Evolutionary conservation across 2,113 vertebrate genomes (phyloP), one percentile per base, ranked within the genome.

Genomic region (Monopterus albus): DNA sequence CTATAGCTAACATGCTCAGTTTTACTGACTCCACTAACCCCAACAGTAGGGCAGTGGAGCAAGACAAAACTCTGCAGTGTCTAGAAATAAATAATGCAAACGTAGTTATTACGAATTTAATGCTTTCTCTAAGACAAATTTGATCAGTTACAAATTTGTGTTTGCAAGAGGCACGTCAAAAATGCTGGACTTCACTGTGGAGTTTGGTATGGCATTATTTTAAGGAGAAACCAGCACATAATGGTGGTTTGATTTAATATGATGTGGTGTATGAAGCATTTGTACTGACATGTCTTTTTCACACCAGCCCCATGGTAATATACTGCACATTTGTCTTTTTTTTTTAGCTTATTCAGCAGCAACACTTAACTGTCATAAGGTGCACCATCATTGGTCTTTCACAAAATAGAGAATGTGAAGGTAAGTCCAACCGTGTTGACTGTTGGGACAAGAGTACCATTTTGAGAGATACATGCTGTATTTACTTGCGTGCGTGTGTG

Each of bases 351-450:
- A 25, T 38, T 63, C 47, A 63, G 55, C 46, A 61, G 50, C 45
- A 15, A 72, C 45, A 72, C 25, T 74, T 59, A 49, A 29, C 64
- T 59, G 35, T 69, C 43, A 71, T 90, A 91, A 90, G 87, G 91
- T 92, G 92, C 92, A 87, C 90, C 61, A 52, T 76, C 56, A 52
- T 82, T 80, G 13, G n/a, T 75, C 58, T 82, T 76, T 74, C 79
- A 70, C 57, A 64, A 73, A 83, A 75, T 57, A n/a, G n/a, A n/a
- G n/a, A n/a, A n/a, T n/a, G n/a, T n/a, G n/a, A n/a, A n/a, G n/a
- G n/a, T n/a, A n/a, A n/a, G n/a, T n/a, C n/a, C n/a, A n/a, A n/a
- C n/a, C n/a, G n/a, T n/a, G n/a, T n/a, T n/a, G n/a, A n/a, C n/a
- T n/a, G n/a, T n/a, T n/a, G n/a, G n/a, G n/a, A n/a, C n/a, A n/a